phyloP scores from a whole-genome alignment of 2,113 vertebrate species.

The Tiliqua scincoides region DNA sequence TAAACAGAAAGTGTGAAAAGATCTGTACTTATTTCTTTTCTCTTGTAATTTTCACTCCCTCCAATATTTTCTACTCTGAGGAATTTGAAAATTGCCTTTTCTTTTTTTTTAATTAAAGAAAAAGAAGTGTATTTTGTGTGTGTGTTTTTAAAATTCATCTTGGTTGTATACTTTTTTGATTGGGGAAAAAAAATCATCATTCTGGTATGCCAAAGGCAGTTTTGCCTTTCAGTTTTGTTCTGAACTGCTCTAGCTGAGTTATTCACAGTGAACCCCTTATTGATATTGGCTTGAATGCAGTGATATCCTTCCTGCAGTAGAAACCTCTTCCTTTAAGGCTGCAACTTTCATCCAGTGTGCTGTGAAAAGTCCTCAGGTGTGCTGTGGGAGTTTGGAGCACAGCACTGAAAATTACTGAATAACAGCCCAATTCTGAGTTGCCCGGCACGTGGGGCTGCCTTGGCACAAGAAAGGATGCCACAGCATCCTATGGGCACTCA shows the following conservation, averaged over 20 bases:
- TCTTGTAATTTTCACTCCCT: neutral
- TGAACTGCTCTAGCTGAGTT: slow-evolving; percentile 19
- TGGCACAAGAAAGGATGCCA: too few relatives aligned
- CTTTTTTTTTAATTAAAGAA: slow-evolving; percentile 3
- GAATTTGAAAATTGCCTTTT: neutral
- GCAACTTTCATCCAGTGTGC: too few relatives aligned
- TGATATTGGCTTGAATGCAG: neutral
- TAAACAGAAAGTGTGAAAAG: neutral
- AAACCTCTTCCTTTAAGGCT: too few relatives aligned
- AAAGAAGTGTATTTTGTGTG: neutral
- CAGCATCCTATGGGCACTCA: too few relatives aligned
- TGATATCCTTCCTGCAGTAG: too few relatives aligned
- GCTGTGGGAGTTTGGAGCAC: too few relatives aligned
- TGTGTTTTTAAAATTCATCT: neutral
- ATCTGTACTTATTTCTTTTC: neutral
- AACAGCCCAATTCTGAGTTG: too few relatives aligned
- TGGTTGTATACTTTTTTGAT: neutral
- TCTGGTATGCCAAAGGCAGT: slow-evolving; percentile 21
- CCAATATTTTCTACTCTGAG: neutral
- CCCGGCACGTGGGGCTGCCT: too few relatives aligned
- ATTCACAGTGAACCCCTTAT: slow-evolving; percentile 20
- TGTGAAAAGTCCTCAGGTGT: too few relatives aligned
- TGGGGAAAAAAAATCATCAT: slow-evolving; percentile 19
- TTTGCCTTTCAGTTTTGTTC: too few relatives aligned
- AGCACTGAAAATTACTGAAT: too few relatives aligned